Conservation (phyloP, 2,888 invertebrate genomes). For the Platerodrilus igneus region DNA sequence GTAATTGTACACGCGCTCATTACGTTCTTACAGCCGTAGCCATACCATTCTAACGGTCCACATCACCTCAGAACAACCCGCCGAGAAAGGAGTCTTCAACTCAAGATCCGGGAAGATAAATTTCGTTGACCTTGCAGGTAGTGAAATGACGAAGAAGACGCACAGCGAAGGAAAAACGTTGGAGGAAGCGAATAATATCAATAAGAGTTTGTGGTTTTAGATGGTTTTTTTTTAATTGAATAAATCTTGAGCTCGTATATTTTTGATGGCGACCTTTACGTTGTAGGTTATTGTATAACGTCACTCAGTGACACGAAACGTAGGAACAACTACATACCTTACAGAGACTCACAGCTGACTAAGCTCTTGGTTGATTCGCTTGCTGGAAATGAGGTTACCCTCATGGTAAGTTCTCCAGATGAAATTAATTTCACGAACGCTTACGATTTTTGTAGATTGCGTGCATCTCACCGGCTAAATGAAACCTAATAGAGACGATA, state of each 20-base stretch:
- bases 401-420: slow-evolving; percentile 84
- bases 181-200: slow-evolving; percentile 94
- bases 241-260: no score
- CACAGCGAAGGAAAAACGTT: slow-evolving; percentile 81
- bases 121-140: slow-evolving; percentile 95
- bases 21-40: slow-evolving; percentile 57
- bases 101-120: slow-evolving; percentile 92
- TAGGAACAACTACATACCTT: slow-evolving; percentile 83
- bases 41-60: slow-evolving; percentile 89
- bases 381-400: slow-evolving; percentile 88
- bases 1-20: background rate
- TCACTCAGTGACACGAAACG: slow-evolving; percentile 80
- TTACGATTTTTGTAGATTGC: slow-evolving; percentile 66
- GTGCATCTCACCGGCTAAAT: slow-evolving; percentile 85
- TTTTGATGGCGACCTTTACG: slow-evolving; percentile 13
- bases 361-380: slow-evolving; percentile 89
- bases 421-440: no score
- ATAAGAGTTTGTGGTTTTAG: slow-evolving; percentile 90
- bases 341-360: slow-evolving; percentile 90
- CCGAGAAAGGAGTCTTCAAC: slow-evolving; percentile 77
- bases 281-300: slow-evolving; percentile 87
- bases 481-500: slow-evolving; percentile 80
- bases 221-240: no score
- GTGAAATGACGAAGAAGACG: slow-evolving; percentile 92
- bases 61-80: slow-evolving; percentile 79